Percentiles rank a stretch among this genome's conserved stretches.
phyloP scores from a whole-genome alignment of 1,140 invertebrate genomes.

The Eulimnadia texana region DNA sequence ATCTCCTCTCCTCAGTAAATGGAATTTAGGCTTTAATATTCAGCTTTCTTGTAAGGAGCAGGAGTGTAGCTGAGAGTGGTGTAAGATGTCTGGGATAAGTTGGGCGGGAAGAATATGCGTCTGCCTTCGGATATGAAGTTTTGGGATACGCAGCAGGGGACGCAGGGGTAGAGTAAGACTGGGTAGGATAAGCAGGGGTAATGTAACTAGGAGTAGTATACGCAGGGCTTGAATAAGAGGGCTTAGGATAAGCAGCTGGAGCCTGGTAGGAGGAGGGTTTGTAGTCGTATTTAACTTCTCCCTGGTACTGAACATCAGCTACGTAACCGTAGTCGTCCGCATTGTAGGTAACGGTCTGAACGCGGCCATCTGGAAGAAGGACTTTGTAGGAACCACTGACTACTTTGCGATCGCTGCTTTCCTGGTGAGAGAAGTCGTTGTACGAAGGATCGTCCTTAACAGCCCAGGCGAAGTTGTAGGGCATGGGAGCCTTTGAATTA shows the following conservation, averaged over 20 bases:
- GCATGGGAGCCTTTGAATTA: slow-evolving; percentile 17
- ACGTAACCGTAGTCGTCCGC: slow-evolving; percentile 10
- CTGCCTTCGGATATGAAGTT: too few species aligned
- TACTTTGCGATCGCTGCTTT: slow-evolving; percentile 21
- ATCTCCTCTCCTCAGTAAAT: too few species aligned
- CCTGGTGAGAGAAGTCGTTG: slow-evolving; percentile 21
- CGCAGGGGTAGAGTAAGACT: not conserved
- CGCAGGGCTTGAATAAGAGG: not conserved
- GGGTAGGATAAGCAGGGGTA: not conserved
- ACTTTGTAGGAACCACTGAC: slow-evolving; percentile 15
- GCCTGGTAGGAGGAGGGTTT: slow-evolving; percentile 2
- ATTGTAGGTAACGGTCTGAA: slow-evolving; percentile 17
- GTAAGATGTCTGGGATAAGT: too few species aligned
- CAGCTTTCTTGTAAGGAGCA: too few species aligned
- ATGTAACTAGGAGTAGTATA: not conserved
- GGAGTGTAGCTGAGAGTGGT: too few species aligned
- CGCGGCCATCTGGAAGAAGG: slow-evolving; percentile 17
- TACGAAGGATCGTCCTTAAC: slow-evolving; percentile 22
- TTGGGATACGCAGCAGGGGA: too few species aligned
- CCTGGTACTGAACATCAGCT: slow-evolving; percentile 13
- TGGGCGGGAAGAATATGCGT: too few species aligned
- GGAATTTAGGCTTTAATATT: too few species aligned
- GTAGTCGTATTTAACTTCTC: slow-evolving; percentile 1
- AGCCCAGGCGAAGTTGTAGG: slow-evolving; percentile 24
- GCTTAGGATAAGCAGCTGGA: not conserved